A percentile compares a stretch with the other conserved stretches of the same genome.
These are phyloP conservation scores for Aptenodytes patagonicus DNA, from an alignment of 2,113 vertebrate genomes.

Conservation along the genomic window DNA sequence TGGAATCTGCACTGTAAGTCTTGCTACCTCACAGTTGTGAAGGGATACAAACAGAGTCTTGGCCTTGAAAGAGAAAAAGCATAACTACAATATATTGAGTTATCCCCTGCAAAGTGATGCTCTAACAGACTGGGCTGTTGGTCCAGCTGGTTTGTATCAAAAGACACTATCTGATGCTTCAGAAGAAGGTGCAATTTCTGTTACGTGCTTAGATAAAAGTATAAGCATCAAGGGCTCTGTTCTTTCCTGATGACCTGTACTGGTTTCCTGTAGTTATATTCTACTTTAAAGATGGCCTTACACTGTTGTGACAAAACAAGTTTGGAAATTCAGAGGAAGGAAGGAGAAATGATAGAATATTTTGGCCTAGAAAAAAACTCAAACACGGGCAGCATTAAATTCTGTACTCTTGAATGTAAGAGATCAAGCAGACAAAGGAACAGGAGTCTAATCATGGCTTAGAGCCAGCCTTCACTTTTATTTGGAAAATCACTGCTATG, in stretches of 20 bases:
- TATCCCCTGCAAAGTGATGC: not conserved
- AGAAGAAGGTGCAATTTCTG: not conserved
- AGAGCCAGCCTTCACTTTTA: not conserved
- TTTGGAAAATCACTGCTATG: not conserved
- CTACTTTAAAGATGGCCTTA: not conserved
- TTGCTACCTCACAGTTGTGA: not conserved
- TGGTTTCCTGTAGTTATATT: not conserved
- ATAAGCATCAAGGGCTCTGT: not conserved
- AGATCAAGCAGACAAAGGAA: not conserved
- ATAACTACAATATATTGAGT: not conserved
- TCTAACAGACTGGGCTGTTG: not conserved
- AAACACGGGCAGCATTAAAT: not conserved
- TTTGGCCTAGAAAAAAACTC: not conserved
- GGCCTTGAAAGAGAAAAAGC: not conserved
- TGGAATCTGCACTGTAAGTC: slow-evolving; percentile 73
- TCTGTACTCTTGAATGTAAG: not conserved
- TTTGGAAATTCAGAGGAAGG: not conserved
- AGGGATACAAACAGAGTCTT: not conserved
- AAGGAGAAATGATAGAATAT: not conserved
- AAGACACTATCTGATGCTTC: not conserved
- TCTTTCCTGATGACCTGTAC: not conserved
- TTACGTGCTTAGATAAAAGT: not conserved
- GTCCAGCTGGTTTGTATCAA: not conserved
- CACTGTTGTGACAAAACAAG: not conserved
- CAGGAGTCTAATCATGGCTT: not conserved